phyloP scores from a whole-genome alignment of 1,140 invertebrate species.

The Phymorhynchus buccinoides region DNA sequence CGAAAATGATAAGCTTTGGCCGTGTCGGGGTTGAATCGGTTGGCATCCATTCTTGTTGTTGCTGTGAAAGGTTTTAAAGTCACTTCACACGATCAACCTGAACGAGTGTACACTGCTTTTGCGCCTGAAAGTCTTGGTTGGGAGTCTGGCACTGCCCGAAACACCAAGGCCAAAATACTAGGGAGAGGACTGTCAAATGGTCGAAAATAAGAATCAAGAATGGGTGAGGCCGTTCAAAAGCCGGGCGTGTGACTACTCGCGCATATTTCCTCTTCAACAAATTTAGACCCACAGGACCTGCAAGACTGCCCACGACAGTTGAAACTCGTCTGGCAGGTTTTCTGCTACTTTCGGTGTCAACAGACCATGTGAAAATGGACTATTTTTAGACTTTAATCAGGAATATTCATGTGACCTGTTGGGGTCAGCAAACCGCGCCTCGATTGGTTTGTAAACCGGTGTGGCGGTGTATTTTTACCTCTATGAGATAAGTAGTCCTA shows the following conservation, averaged over 20 bases:
- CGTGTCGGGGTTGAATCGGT: constrained; percentile 58
- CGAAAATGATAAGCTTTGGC: constrained; percentile 60
- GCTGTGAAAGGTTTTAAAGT: constrained; percentile 36
- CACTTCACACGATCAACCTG: background rate
- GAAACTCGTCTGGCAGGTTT: constrained; percentile 46
- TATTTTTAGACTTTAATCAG: constrained; percentile 30
- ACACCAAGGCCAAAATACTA: background rate
- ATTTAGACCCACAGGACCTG: constrained; percentile 43
- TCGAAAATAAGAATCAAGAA: constrained; percentile 20
- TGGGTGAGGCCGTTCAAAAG: constrained; percentile 36
- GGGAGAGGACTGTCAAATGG: background rate
- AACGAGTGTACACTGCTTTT: too few species aligned
- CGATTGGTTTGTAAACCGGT: constrained; percentile 7
- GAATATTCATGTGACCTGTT: constrained; percentile 6
- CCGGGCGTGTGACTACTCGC: constrained; percentile 22
- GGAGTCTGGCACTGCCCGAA: background rate
- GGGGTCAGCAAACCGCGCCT: background rate
- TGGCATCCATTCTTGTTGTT: constrained; percentile 46
- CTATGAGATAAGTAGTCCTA: too few species aligned
- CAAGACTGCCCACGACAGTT: constrained; percentile 4
- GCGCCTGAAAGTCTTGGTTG: constrained; percentile 4
- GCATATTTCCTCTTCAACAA: constrained; percentile 30
- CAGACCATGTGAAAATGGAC: background rate
- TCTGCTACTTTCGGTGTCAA: background rate
- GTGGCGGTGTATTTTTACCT: too few species aligned